phyloP scores from a whole-genome alignment of 2,888 invertebrate species.

The Maniola hyperantus region DNA sequence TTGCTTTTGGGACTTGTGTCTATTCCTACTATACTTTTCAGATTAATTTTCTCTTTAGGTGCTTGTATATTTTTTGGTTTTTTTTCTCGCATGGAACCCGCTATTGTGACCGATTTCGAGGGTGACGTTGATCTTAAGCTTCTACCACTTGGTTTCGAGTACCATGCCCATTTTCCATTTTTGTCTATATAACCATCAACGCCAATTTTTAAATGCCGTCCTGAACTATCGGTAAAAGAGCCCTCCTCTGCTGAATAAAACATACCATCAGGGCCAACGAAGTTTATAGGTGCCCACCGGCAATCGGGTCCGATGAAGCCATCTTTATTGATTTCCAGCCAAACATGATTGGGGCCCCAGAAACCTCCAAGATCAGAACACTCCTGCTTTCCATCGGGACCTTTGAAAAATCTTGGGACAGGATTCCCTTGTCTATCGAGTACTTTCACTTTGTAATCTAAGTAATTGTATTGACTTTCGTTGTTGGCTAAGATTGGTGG shows the following conservation, averaged over 20 bases:
- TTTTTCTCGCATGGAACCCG: conserved; percentile 42
- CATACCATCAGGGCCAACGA: conserved; percentile 72
- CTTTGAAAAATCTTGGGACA: conserved; percentile 69
- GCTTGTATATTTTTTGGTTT: conserved; percentile 2
- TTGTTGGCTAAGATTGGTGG: conserved; percentile 51
- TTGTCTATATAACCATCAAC: conserved; percentile 72
- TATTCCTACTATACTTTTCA: conserved; percentile 41
- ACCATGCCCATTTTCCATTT: conserved; percentile 71
- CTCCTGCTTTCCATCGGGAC: conserved; percentile 69
- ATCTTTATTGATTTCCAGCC: conserved; percentile 75
- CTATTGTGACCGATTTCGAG: conserved; percentile 43
- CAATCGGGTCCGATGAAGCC: conserved; percentile 72
- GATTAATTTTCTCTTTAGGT: conserved; percentile 40
- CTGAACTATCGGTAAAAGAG: conserved; percentile 57
- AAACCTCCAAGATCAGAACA: conserved; percentile 77
- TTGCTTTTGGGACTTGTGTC: conserved; percentile 40
- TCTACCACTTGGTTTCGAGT: conserved; percentile 50
- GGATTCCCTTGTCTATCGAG: conserved; percentile 70
- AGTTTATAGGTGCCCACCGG: conserved; percentile 73
- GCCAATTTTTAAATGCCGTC: conserved; percentile 60
- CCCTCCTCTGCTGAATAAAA: conserved; percentile 71
- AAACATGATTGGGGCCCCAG: conserved; percentile 61
- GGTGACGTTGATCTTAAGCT: conserved; percentile 51
- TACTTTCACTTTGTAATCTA: conserved; percentile 73
- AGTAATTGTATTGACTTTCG: conserved; percentile 67